These are phyloP conservation scores for Nothobranchius kuhntae DNA, from an alignment of 2,113 vertebrate species.

Conservation along the genomic window DNA sequence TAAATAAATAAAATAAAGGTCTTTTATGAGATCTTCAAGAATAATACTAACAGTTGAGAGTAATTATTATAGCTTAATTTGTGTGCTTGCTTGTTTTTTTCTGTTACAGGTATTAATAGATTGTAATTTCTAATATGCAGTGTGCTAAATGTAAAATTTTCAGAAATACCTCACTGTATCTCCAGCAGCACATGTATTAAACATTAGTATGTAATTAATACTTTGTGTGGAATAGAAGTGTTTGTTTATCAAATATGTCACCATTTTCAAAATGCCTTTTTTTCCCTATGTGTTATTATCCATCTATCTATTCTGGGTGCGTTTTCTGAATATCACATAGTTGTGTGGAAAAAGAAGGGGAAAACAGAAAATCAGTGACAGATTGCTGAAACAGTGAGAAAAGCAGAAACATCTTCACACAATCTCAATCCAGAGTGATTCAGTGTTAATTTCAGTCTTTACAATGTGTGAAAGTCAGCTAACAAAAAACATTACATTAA, in stretches of 20 bases:
- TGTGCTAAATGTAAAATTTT: neutral
- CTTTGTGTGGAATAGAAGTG: neutral
- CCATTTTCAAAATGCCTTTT: no score
- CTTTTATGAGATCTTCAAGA: neutral
- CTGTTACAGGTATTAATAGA: neutral
- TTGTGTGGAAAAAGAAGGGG: neutral
- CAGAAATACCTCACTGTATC: neutral
- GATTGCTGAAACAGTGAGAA: neutral
- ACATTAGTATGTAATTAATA: neutral
- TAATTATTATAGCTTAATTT: neutral
- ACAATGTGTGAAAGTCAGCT: conserved; percentile 9
- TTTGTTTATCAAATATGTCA: neutral
- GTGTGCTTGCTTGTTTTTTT: neutral
- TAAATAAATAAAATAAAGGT: neutral
- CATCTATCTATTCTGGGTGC: neutral
- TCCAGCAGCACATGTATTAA: neutral
- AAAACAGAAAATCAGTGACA: neutral
- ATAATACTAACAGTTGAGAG: no score
- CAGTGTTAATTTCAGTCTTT: conserved; percentile 4
- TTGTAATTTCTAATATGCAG: neutral
- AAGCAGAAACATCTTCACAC: neutral
- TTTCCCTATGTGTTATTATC: neutral
- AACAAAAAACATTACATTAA: neutral
- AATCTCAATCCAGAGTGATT: neutral
- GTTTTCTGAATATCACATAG: neutral